Evolutionary conservation across 1,140 invertebrate genomes (phyloP), one percentile per base, ranked within the genome.

Genomic region (Papilio dardanus): DNA sequence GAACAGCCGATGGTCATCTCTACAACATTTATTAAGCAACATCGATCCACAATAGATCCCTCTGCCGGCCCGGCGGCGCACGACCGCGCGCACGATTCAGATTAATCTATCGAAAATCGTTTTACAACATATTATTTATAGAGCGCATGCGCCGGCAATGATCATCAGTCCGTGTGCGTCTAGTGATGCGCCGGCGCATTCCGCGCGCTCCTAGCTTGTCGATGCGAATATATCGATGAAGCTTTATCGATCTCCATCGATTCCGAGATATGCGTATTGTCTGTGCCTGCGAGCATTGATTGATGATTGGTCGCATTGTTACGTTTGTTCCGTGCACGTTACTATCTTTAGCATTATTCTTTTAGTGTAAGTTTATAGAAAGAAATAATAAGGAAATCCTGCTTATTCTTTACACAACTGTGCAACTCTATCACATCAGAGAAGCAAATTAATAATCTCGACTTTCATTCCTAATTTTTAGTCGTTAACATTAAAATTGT

Each of bases 41-140:
- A 82, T 87, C 85, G 88, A 91, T 93, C 89, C 83, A 91, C 89
- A 93, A 92, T 93, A 91, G 90, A 92, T 90, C 88, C 89, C 87
- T 87, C 86, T 88, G 74, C 84, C 83, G 83, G 80, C 76, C 86
- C 87, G 87, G 83, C 88, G 88, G 91, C 91, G 88, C 90, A 91
- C 91, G 91, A 89, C 87, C 81, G 83, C 82, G 88, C 85, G 86
- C 90, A 93, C 91, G 91, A 93, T 92, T 93, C 91, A 93, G 91
- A 93, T 93, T 93, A 93, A 93, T 93, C 91, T 93, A 93, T 93
- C 90, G 91, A 92, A 93, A 93, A 92, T 93, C 91, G 91, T 93
- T 93, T 93, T 93, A 93, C 91, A 93, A 93, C 90, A 93, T 93
- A 93, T 93, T 93, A 93, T 93, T 93, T 93, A 93, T 93, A 93